These are phyloP conservation scores for Rhineura floridana DNA, from an alignment of 2,113 vertebrate species.

Conservation along the genomic window DNA sequence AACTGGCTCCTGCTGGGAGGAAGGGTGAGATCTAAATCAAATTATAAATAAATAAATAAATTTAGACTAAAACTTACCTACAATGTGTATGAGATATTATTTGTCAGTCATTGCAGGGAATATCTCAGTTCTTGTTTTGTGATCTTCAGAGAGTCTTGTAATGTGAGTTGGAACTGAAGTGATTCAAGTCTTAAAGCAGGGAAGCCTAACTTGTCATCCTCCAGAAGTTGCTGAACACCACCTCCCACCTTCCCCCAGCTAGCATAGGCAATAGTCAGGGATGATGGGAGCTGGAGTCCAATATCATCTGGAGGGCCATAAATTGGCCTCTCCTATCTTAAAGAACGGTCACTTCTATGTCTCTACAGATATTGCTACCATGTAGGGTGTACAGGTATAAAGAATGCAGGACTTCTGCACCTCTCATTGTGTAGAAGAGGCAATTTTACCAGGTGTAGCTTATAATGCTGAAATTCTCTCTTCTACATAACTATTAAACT, in stretches of 20 bases:
- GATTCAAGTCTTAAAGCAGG: too few species aligned
- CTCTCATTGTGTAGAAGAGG: neutral
- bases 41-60: too few species aligned
- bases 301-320: too few species aligned
- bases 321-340: neutral
- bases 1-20: too few species aligned
- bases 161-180: too few species aligned
- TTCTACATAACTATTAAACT: neutral
- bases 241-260: neutral
- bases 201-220: too few species aligned
- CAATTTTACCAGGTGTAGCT: too few species aligned
- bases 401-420: too few species aligned
- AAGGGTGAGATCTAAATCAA: too few species aligned
- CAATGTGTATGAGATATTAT: neutral
- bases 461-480: neutral
- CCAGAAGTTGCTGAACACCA: neutral
- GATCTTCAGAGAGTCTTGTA: neutral
- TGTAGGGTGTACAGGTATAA: neutral
- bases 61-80: neutral
- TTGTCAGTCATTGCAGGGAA: neutral
- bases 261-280: neutral
- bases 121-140: neutral
- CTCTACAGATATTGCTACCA: neutral
- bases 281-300: neutral
- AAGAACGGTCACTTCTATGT: neutral